phyloP scores from a whole-genome alignment of 2,113 vertebrate genomes.

The Poecile atricapillus region DNA sequence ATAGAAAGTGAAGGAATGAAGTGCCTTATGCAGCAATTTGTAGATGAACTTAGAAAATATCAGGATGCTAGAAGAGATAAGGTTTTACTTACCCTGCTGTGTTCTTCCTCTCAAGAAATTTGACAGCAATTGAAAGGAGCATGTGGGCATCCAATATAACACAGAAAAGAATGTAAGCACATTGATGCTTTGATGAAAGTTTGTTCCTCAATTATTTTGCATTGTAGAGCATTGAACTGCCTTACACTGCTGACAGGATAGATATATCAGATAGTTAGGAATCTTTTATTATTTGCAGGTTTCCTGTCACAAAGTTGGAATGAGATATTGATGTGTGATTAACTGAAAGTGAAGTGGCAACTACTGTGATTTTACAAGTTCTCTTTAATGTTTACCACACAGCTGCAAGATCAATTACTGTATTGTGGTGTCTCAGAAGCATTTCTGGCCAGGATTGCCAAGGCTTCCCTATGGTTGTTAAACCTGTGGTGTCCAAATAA shows the following conservation, averaged over 20 bases:
- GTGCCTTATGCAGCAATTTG: not conserved
- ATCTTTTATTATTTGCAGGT: not conserved
- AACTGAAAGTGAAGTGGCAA: not conserved
- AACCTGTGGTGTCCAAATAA: not conserved
- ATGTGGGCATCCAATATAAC: not conserved
- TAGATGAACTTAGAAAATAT: not conserved
- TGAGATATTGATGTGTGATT: not conserved
- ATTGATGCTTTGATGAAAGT: not conserved
- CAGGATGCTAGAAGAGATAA: not conserved
- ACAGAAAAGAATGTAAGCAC: not conserved
- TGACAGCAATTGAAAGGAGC: not conserved
- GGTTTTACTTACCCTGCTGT: not conserved
- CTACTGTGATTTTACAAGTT: not conserved
- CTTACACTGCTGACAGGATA: not conserved
- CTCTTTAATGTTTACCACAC: not conserved
- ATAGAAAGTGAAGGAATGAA: not conserved
- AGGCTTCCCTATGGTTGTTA: not conserved
- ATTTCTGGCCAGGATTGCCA: not conserved
- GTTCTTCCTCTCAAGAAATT: not conserved
- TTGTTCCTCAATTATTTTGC: not conserved
- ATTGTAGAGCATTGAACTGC: not conserved
- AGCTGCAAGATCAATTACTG: not conserved
- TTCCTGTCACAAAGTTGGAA: not conserved
- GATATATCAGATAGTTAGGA: not conserved
- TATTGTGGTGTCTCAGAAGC: not conserved